phyloP scores from a whole-genome alignment of 2,888 invertebrate species.

The Frankliniella fusca region DNA sequence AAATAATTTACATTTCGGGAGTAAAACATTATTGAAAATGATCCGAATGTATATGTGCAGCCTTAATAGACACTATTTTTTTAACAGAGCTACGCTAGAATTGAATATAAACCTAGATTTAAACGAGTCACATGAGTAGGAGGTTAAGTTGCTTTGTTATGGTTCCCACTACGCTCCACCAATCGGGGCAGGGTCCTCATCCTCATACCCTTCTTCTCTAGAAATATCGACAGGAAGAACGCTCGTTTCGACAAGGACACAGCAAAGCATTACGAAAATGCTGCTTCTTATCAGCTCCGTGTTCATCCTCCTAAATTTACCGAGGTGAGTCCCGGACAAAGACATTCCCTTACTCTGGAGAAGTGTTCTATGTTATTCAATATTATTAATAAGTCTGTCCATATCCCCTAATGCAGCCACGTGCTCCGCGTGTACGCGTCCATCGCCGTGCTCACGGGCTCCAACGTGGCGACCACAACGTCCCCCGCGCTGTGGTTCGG shows the following conservation, averaged over 20 bases:
- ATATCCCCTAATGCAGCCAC: slow-evolving; percentile 49
- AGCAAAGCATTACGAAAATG: slow-evolving; percentile 62
- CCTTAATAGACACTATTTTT: too few relatives aligned
- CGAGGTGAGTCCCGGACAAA: slow-evolving; percentile 50
- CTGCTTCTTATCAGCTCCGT: slow-evolving; percentile 61
- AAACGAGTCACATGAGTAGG: too few relatives aligned
- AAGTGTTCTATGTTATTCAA: too few relatives aligned
- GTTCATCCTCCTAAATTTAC: slow-evolving; percentile 60
- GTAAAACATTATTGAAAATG: too few relatives aligned
- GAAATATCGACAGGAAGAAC: slow-evolving; percentile 47
- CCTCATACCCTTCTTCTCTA: too few relatives aligned
- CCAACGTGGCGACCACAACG: slow-evolving; percentile 39
- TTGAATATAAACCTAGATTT: too few relatives aligned
- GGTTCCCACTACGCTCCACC: too few relatives aligned
- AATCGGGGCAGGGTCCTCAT: too few relatives aligned
- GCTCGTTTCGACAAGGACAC: slow-evolving; percentile 50
- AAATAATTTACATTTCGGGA: too few relatives aligned
- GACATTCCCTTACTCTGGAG: not conserved
- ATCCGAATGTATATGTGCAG: too few relatives aligned
- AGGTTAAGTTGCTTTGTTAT: too few relatives aligned
- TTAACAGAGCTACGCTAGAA: too few relatives aligned
- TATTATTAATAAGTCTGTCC: not conserved
- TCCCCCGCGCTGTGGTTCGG: slow-evolving; percentile 52
- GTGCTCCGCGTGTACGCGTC: slow-evolving; percentile 53
- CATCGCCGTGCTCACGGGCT: slow-evolving; percentile 46